Base-by-base conservation (phyloP, 1,140 invertebrate species). In the Pseudomyrmex flavicornis region DNA sequence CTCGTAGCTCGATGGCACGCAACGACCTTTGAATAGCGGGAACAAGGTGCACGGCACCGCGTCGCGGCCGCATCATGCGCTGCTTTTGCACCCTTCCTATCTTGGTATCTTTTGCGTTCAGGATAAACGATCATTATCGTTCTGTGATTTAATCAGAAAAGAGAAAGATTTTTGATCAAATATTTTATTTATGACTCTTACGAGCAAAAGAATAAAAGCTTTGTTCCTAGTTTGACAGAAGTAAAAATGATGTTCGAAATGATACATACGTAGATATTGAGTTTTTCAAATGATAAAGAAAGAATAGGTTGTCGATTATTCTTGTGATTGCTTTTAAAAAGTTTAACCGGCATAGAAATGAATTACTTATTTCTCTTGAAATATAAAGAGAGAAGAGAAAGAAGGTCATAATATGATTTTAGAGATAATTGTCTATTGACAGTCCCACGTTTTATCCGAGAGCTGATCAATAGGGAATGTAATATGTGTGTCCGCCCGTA, bases 401-500 rank as follows among this genome's bases (percentile, higher is more conserved):
- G 35, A 35, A 35, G 35, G 5, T 35, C 35, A 35, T 7, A 35
- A 5, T 35, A 35, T 35, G 35, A 35, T 35, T 35, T 35, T 35
- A 35, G 52, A 58, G 58, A 13, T 35, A 79, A 79, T 46, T 56
- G 75, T 20, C 54, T 58, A 79, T 79, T 56, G 50, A 77, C 13
- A 77, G 26, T 58, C 63, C 50, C 75, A 68, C 63, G 52, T 58
- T 69, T 76, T 9, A 70, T 79, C 15, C 20, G 50, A 56, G 50
- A 56, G 8, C 50, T n/a, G 13, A 17, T 77, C 63, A 79, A 69
- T 69, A 48, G 44, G 65, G 44, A 48, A 54, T 12, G 58, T 12
- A 63, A 82, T 35, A 35, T 35, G 56, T 69, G 72, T 59, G 54
- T 73, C 17, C 63, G 54, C 86, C 85, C 79, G 79, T 83, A 86